Evolutionary conservation across 2,797 vertebrate genomes (phyloP), one percentile per base, ranked within the genome.

Genomic region (Iguana delicatissima): DNA sequence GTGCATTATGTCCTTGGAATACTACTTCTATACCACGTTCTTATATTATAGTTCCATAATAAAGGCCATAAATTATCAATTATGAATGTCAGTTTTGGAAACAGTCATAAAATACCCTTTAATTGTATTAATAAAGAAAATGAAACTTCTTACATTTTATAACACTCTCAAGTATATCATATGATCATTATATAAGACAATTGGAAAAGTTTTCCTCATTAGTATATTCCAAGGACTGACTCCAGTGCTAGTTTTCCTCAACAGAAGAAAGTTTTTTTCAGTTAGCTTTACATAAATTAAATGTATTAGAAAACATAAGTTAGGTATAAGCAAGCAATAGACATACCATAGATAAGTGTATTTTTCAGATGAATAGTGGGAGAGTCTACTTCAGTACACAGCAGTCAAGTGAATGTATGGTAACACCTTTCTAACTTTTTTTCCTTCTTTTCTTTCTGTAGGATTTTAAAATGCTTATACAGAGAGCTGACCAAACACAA

Each of bases 391-490:
- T 64, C 35, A 79, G 57, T 50, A 89, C 24, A 62, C 32, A 52
- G 13, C 62, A 82, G 16, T 6, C 76, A 84, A 2, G 89, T 32
- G n/a, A 88, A 32, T 79, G 29, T 10, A 80, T 84, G 9, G 84
- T 35, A 16, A 20, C 87, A 59, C 87, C 80, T 77, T 88, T 90
- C 26, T 94, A 94, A 95, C 8, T 88, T 80, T 12, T 94, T 50
- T 95, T 94, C 24, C 93, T 89, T 95, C 95, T 32, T 77, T 94
- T 94, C 85, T 85, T 94, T 94, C 85, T 85, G 22, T 92, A 98
- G 97, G 95, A 97, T 90, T 94, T 98, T 93, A 94, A 96, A 93
- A 55, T 67, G 8, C 93, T 96, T 93, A 89, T 98, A 18, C 95
- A 95, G 91, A 94, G 89, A 89, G 87, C 12, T 0, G 85, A 95